Evolutionary conservation across 2,797 vertebrate species (phyloP), one percentile per base, ranked within the genome.

Genomic region (Uromys caudimaculatus): DNA sequence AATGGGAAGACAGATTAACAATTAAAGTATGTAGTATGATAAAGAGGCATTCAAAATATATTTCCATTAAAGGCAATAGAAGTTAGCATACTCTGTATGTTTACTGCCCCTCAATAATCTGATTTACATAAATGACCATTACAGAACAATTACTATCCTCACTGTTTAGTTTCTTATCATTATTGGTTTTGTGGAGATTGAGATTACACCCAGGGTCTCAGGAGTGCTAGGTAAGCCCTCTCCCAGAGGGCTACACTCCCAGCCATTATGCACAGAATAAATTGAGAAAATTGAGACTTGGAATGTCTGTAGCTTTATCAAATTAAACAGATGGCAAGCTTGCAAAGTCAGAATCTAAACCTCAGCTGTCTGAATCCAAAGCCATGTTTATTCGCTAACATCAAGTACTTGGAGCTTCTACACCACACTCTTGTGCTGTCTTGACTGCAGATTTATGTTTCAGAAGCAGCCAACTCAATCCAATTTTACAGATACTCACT

Each of bases 241-340:
- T 77, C n/a, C 14, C 27, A 32, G 11, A 38, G 50, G 54, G 17
- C 16, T 47, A 19, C 4, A 35, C 1, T 14, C 27, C 19, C 27
- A 47, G 6, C 1, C 29, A 56, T 64, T 81, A 56, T 16, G 21
- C 5, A 27, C 32, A 92, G 60, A 90, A 82, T 77, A 88, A 96
- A 95, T 35, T 91, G 50, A 95, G 56, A 90, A 94, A 83, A 73
- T 19, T 64, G 71, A 67, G 24, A 91, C 64, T 88, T 56, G 38
- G 19, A 60, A 32, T 82, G 16, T 77, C n/a, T 79, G 91, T 54
- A 84, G 89, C 23, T 50, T 85, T 4, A 76, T 84, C 60, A 87
- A 78, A 69, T 90, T 62, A 96, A 44, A 92, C 2, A 93, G 32
- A 94, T 62, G 32, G 64, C 32, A 86, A 89, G 38, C 29, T 86